A percentile compares a stretch with the other conserved stretches of the same genome.
Evolutionary conservation across 2,113 vertebrate species (phyloP).

Genomic region (Blennius ocellaris): DNA sequence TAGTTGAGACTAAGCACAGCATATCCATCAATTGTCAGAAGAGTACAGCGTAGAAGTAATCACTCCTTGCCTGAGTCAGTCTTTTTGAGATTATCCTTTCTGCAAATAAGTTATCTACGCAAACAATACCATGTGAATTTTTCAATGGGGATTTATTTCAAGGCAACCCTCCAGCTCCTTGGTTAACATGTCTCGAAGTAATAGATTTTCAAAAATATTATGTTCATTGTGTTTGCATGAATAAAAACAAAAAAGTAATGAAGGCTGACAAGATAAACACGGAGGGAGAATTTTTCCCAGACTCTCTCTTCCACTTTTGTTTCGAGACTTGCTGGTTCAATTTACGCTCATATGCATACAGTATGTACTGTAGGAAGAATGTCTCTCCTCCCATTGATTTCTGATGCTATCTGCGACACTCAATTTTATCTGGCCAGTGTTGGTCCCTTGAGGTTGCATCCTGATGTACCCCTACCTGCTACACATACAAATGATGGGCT

Average conservation of each 20-base stretch:
- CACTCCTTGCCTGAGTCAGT: constrained; percentile 20
- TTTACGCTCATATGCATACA: neutral
- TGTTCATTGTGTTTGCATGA: too few species aligned
- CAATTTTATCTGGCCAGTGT: constrained; percentile 9
- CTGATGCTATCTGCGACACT: neutral
- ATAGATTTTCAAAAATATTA: too few species aligned
- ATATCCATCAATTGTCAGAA: constrained; percentile 33
- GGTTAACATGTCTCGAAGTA: too few species aligned
- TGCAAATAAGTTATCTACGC: constrained; percentile 30
- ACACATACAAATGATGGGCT: neutral
- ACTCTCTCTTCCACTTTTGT: neutral
- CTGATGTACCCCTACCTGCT: neutral
- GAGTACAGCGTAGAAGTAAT: constrained; percentile 49
- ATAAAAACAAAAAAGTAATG: too few species aligned
- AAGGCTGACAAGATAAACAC: too few species aligned
- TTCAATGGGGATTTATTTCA: constrained; percentile 7
- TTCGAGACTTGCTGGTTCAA: neutral
- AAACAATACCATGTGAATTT: neutral
- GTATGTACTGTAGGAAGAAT: neutral
- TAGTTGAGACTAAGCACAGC: constrained; percentile 41
- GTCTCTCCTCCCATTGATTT: neutral
- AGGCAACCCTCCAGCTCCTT: too few species aligned
- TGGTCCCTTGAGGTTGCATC: constrained; percentile 7
- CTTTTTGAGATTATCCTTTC: constrained; percentile 35
- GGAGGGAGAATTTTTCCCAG: too few species aligned